Conservation (phyloP, 2,113 vertebrate species). For the Cathartes aura region DNA sequence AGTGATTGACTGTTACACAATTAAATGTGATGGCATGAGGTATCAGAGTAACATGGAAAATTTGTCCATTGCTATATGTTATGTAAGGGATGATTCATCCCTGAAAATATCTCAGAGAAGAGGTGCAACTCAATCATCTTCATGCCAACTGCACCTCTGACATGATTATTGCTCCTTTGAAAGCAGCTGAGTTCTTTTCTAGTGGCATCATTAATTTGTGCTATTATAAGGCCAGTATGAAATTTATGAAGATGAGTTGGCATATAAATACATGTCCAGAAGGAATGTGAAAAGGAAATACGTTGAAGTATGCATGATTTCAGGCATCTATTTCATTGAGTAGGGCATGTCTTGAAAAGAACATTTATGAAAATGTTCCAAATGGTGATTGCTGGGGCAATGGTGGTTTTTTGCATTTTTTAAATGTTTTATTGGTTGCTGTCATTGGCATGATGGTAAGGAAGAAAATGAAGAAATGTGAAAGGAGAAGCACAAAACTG, state of each 20-base stretch:
- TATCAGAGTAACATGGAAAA: conserved; percentile 47
- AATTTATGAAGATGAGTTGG: conserved; percentile 61
- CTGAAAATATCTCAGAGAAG: conserved; percentile 47
- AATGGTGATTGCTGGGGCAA: conserved; percentile 30
- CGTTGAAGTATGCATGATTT: conserved; percentile 1
- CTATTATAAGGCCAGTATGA: conserved; percentile 55
- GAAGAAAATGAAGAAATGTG: background rate
- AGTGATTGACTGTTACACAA: conserved; percentile 61
- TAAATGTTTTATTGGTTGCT: background rate
- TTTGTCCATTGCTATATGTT: conserved; percentile 43
- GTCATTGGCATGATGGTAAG: background rate
- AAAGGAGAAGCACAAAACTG: background rate
- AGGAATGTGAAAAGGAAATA: conserved; percentile 58
- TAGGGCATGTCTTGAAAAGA: conserved; percentile 38
- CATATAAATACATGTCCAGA: conserved; percentile 48
- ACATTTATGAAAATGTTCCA: conserved; percentile 52
- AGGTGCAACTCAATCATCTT: conserved; percentile 67
- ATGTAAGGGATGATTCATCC: conserved; percentile 62
- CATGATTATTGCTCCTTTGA: conserved; percentile 66
- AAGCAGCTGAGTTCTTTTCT: conserved; percentile 59
- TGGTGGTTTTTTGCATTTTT: accelerated
- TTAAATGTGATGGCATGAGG: conserved; percentile 57
- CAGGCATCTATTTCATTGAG: conserved; percentile 38
- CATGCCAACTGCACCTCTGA: conserved; percentile 69
- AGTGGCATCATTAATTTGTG: conserved; percentile 67